phyloP scores from a whole-genome alignment of 2,797 vertebrate genomes.

The Pangasius mekongensis region DNA sequence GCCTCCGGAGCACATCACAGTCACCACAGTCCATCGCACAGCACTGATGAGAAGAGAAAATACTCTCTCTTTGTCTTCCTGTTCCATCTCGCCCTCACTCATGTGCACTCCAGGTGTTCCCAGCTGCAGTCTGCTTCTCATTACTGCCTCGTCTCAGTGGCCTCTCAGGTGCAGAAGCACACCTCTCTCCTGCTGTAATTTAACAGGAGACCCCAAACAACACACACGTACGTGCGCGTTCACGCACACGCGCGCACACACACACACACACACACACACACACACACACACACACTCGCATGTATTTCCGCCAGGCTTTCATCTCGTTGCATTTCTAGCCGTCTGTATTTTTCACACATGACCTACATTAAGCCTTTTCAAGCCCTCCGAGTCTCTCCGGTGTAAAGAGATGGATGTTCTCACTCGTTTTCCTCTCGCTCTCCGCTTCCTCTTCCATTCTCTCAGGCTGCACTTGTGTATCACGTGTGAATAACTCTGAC shows the following conservation, averaged over 20 bases:
- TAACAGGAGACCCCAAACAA: not conserved
- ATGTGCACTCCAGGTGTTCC: slow-evolving; percentile 14
- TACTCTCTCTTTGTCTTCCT: not conserved
- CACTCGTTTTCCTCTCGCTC: not conserved
- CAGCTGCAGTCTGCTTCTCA: not conserved
- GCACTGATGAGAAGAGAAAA: not conserved
- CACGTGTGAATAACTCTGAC: not conserved
- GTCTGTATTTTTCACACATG: not conserved
- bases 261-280: too few relatives aligned
- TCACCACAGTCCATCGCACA: not conserved
- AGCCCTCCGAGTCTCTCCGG: not conserved
- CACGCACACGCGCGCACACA: not conserved
- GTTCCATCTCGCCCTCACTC: not conserved
- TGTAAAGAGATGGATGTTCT: not conserved
- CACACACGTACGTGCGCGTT: not conserved
- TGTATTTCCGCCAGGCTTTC: not conserved
- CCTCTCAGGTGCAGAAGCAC: not conserved
- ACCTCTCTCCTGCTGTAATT: slow-evolving; percentile 18
- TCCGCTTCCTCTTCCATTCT: not conserved
- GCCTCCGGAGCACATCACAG: not conserved
- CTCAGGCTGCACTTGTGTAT: not conserved
- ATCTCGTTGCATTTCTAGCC: not conserved
- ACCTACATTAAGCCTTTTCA: slow-evolving; percentile 2
- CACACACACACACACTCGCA: too few relatives aligned
- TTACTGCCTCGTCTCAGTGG: not conserved